Conservation (phyloP, 2,797 vertebrate genomes). For the Kryptolebias ocellatus region DNA sequence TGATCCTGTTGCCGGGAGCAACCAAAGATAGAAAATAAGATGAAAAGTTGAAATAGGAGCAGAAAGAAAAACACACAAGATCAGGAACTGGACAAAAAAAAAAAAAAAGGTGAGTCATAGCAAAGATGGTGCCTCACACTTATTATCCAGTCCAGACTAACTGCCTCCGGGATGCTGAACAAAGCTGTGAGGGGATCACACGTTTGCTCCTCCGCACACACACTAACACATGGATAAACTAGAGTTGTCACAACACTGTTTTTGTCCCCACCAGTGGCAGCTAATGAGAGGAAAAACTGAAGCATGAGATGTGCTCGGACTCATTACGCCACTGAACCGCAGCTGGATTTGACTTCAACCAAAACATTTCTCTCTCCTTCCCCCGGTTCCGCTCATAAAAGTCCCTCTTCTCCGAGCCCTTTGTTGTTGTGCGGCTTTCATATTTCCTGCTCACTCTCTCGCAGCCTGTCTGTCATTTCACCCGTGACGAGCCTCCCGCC, state of each 20-base stretch:
- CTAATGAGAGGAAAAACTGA: slow-evolving; percentile 55
- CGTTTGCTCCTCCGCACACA: background rate
- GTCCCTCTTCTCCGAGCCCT: slow-evolving; percentile 35
- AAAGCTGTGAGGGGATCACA: slow-evolving; percentile 1
- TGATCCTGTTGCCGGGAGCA: slow-evolving; percentile 57
- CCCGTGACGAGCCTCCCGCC: slow-evolving; percentile 21
- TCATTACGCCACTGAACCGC: slow-evolving; percentile 47
- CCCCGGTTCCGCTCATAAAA: slow-evolving; percentile 32
- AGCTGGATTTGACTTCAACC: slow-evolving; percentile 61
- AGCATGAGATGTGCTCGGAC: slow-evolving; percentile 34
- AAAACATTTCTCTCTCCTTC: slow-evolving; percentile 51
- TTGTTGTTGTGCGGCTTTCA: slow-evolving; percentile 45
- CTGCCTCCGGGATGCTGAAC: slow-evolving; percentile 14
- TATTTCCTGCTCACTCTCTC: slow-evolving; percentile 16
- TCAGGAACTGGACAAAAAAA: slow-evolving; percentile 25
- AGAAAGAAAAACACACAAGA: slow-evolving; percentile 15
- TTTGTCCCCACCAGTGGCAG: slow-evolving; percentile 30
- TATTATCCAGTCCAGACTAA: slow-evolving; percentile 27
- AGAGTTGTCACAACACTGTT: slow-evolving; percentile 42
- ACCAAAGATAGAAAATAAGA: slow-evolving; percentile 46
- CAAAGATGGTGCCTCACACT: slow-evolving; percentile 29
- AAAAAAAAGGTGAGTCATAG: slow-evolving; percentile 28
- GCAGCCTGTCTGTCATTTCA: slow-evolving; percentile 39
- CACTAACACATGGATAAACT: slow-evolving; percentile 35
- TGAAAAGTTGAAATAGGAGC: slow-evolving; percentile 28